Percentiles rank a stretch among this genome's conserved stretches.
phyloP scores from a whole-genome alignment of 2,113 vertebrate species.

The Antechinus stuartii region DNA sequence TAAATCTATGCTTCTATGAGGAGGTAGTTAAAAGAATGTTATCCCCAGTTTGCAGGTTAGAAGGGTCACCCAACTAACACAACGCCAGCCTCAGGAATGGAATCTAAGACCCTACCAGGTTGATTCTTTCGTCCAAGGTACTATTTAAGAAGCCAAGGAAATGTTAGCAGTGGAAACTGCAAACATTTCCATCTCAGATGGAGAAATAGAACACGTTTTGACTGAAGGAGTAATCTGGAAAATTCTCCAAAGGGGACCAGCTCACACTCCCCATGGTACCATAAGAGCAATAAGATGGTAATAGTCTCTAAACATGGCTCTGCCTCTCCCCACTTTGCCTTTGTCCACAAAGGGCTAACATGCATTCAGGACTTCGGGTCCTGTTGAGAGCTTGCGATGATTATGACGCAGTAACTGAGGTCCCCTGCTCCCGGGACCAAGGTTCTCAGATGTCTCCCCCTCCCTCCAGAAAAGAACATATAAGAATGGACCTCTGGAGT shows the following conservation, averaged over 20 bases:
- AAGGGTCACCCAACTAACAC: constrained; percentile 19
- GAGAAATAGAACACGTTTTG: background rate
- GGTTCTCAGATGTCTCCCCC: background rate
- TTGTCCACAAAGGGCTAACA: background rate
- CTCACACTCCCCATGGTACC: background rate
- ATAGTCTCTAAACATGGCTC: background rate
- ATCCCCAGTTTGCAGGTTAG: constrained; percentile 12
- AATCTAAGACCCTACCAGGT: background rate
- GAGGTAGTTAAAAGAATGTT: background rate
- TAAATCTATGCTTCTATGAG: background rate
- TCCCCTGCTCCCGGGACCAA: background rate
- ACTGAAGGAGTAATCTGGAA: background rate
- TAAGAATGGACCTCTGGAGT: background rate
- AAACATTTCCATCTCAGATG: background rate
- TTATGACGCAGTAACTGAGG: background rate
- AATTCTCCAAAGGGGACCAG: background rate
- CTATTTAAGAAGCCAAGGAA: background rate
- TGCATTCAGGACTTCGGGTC: background rate
- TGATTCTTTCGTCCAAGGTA: background rate
- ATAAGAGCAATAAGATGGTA: background rate
- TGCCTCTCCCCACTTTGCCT: background rate
- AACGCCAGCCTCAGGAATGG: constrained; percentile 22
- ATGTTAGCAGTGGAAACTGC: background rate
- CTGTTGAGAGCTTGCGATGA: background rate
- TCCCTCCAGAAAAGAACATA: background rate